These are phyloP conservation scores for Danaus melanippus DNA, from an alignment of 1,140 invertebrate genomes.

Conservation along the genomic window DNA sequence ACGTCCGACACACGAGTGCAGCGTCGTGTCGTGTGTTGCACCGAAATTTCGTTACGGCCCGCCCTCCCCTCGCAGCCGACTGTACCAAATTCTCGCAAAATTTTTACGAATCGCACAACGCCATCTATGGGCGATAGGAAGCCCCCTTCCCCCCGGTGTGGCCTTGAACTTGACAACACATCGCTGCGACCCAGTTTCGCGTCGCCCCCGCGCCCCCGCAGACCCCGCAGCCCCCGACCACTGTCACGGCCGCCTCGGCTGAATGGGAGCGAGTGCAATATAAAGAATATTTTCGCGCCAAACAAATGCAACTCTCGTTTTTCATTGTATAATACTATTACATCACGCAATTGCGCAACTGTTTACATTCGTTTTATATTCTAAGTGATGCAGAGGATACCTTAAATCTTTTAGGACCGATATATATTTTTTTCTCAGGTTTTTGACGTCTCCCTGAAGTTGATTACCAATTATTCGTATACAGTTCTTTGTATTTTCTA, in stretches of 20 bases:
- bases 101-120: slow-evolving; percentile 61
- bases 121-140: slow-evolving; percentile 59
- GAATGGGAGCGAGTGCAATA: slow-evolving; percentile 51
- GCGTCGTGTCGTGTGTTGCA: slow-evolving; percentile 63
- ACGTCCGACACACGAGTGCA: slow-evolving; percentile 66
- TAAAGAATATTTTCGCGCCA: slow-evolving; percentile 50
- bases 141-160: slow-evolving; percentile 41
- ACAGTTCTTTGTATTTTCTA: no score
- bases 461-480: no score
- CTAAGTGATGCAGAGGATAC: slow-evolving; percentile 21
- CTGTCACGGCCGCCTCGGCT: slow-evolving; percentile 49
- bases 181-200: slow-evolving; percentile 61
- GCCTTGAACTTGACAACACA: slow-evolving; percentile 67
- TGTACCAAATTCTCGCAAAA: slow-evolving; percentile 41
- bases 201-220: slow-evolving; percentile 31
- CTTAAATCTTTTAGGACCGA: slow-evolving; percentile 7
- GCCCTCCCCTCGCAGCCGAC: slow-evolving; percentile 38
- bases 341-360: slow-evolving; percentile 41
- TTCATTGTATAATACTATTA: slow-evolving; percentile 51
- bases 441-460: no score
- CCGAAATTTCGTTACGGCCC: slow-evolving; percentile 65
- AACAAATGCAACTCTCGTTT: slow-evolving; percentile 45
- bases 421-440: no score
- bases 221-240: slow-evolving; percentile 30
- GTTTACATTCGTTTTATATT: slow-evolving; percentile 44